A percentile compares a stretch with the other conserved stretches of the same genome.
Conservation (phyloP, 2,113 vertebrate genomes). For the Copsychus sechellarum region DNA sequence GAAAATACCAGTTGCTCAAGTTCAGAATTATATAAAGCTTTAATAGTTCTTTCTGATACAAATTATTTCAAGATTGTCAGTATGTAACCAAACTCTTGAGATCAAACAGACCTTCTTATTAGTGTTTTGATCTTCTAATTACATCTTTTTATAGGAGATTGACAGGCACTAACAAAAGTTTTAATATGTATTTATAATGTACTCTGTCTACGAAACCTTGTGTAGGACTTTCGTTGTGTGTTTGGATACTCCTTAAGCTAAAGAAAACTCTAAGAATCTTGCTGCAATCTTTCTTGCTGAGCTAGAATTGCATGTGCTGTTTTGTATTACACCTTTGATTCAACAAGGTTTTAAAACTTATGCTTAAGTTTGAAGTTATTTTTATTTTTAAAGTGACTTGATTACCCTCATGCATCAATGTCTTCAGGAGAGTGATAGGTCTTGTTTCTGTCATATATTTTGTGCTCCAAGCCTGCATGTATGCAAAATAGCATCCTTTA, state of each 20-base stretch:
- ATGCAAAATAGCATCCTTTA: neutral
- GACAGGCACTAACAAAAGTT: constrained; percentile 3
- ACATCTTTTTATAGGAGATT: constrained; percentile 32
- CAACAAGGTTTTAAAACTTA: neutral
- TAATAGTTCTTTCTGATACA: constrained; percentile 41
- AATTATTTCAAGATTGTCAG: constrained; percentile 37
- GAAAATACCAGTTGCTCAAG: constrained; percentile 35
- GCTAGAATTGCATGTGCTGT: neutral
- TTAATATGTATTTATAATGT: constrained; percentile 10
- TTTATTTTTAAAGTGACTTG: neutral
- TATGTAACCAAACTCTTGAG: constrained; percentile 35
- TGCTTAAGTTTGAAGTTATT: neutral
- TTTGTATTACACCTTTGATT: neutral
- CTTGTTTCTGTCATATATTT: neutral
- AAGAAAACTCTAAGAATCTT: neutral
- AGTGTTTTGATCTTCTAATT: constrained; percentile 54
- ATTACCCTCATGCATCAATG: constrained; percentile 22
- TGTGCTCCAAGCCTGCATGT: neutral
- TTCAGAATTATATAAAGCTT: constrained; percentile 37
- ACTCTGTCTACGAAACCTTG: neutral
- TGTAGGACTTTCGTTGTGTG: neutral
- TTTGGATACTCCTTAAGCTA: neutral
- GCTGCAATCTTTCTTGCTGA: neutral
- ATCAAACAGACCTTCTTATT: constrained; percentile 51
- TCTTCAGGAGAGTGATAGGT: neutral